Conservation (phyloP, 92 coral and sea anemone genomes). For the Porites cylindrica region DNA sequence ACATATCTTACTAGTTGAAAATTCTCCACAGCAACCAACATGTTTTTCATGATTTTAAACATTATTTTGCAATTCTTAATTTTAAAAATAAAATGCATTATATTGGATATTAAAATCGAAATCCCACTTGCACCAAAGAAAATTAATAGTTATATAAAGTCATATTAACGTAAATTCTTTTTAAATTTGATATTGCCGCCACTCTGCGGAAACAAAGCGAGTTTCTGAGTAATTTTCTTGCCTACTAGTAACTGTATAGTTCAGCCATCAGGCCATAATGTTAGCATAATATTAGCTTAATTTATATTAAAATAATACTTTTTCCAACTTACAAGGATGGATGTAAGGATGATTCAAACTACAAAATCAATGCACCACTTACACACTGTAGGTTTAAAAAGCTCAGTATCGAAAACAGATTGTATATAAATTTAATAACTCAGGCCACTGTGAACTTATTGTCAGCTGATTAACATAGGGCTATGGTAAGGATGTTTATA, state of each 20-base stretch:
- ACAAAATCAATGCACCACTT: neutral
- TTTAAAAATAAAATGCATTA: neutral
- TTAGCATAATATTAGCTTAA: neutral
- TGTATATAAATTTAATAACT: no score
- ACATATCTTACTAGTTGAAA: slow-evolving; percentile 3
- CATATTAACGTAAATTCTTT: neutral
- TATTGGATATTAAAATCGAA: neutral
- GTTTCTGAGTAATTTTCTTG: neutral
- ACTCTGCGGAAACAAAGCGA: neutral
- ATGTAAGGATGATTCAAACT: neutral
- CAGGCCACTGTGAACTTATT: no score
- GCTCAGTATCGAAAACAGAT: no score
- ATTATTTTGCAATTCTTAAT: neutral
- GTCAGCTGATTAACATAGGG: no score
- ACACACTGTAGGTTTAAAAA: neutral
- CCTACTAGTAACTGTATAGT: neutral
- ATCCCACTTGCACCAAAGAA: neutral
- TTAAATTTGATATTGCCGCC: neutral
- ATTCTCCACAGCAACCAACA: slow-evolving; percentile 4
- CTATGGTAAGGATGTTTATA: neutral
- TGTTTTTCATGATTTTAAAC: neutral
- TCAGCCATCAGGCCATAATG: neutral
- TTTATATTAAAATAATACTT: neutral
- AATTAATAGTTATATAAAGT: neutral
- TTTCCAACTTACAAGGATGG: no score